Evolutionary conservation across 2,888 invertebrate species (phyloP), one percentile per base, ranked within the genome.

Genomic region (Nasonia oneida): DNA sequence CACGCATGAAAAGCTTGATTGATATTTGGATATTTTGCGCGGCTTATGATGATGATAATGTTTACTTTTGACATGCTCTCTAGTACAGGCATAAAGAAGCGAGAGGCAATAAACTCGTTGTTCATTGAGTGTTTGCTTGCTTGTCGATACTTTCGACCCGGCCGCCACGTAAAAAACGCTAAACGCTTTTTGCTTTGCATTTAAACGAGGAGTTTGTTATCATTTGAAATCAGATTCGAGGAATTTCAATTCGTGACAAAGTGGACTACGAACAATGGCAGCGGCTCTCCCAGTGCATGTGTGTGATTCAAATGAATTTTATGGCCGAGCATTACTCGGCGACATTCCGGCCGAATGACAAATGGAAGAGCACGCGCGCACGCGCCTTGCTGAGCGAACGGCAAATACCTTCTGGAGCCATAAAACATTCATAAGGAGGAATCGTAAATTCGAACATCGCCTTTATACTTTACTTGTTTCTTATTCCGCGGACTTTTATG

Each of bases 291-390:
- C n/a, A 47, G 12, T 29, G 23, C 33, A 12, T 73, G 12, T 29
- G 23, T 67, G n/a, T 73, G n/a, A 47, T 73, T 75, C 53, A 57
- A 75, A 75, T 53, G 12, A 53, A 23, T 57, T 75, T 53, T 37
- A 33, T 15, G 53, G 23, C 3, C 6, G 23, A 42, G 42, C n/a
- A 67, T 67, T 67, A 14, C n/a, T 29, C 67, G 4, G 14, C 67
- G 67, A 29, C 67, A 29, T 67, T 67, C 67, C 67, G 14, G 1
- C 14, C 67, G n/a, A 67, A 33, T 67, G 67, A 67, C 67, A 67
- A 67, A 67, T 33, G 67, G 33, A 33, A 12, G 37, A 70, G 42
- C 39, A 73, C 12, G 6, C n/a, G 18, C 5, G 70, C 37, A 18
- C 57, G 14, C 57, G 61, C 23, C 10, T 67, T 8, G n/a, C n/a